Percentiles rank a stretch among this genome's conserved stretches.
Conservation (phyloP, 2,113 vertebrate species). For the Telmatochromis sp. region DNA sequence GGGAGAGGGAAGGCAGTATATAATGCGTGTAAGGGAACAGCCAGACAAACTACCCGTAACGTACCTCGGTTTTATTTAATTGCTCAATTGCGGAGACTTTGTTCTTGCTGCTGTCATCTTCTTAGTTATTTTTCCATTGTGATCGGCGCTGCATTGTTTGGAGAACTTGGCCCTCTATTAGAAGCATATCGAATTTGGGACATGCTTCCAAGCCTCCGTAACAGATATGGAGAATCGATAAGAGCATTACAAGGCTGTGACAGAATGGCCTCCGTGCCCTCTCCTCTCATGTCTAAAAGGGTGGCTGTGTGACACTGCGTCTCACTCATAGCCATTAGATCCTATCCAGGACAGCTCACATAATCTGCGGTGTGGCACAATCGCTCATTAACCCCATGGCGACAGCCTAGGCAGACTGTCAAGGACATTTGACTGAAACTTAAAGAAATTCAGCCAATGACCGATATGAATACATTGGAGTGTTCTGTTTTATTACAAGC, state of each 20-base stretch:
- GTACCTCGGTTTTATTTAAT: slow-evolving; percentile 48
- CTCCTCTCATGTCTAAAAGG: slow-evolving; percentile 34
- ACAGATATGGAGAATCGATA: slow-evolving; percentile 77
- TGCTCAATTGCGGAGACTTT: slow-evolving; percentile 27
- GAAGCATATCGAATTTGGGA: slow-evolving; percentile 73
- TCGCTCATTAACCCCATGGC: slow-evolving; percentile 25
- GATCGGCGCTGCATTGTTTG: slow-evolving; percentile 54
- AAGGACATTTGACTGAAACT: neutral
- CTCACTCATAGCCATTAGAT: slow-evolving; percentile 30
- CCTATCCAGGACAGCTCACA: slow-evolving; percentile 32
- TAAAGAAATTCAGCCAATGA: neutral
- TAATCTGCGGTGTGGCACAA: slow-evolving; percentile 35
- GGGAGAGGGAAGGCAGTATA: slow-evolving; percentile 20
- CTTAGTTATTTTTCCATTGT: slow-evolving; percentile 48
- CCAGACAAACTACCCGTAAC: slow-evolving; percentile 42
- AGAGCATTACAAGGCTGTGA: slow-evolving; percentile 62
- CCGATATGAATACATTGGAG: neutral
- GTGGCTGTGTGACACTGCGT: slow-evolving; percentile 56
- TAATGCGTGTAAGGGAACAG: slow-evolving; percentile 26
- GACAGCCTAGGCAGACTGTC: neutral
- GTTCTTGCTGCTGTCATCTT: slow-evolving; percentile 44
- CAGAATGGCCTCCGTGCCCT: slow-evolving; percentile 28
- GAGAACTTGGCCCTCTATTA: slow-evolving; percentile 62
- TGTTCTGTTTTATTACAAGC: slow-evolving; percentile 7
- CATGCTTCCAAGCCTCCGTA: slow-evolving; percentile 63